Base-by-base conservation (phyloP, 1,140 invertebrate genomes). In the Leptinotarsa defecta region DNA sequence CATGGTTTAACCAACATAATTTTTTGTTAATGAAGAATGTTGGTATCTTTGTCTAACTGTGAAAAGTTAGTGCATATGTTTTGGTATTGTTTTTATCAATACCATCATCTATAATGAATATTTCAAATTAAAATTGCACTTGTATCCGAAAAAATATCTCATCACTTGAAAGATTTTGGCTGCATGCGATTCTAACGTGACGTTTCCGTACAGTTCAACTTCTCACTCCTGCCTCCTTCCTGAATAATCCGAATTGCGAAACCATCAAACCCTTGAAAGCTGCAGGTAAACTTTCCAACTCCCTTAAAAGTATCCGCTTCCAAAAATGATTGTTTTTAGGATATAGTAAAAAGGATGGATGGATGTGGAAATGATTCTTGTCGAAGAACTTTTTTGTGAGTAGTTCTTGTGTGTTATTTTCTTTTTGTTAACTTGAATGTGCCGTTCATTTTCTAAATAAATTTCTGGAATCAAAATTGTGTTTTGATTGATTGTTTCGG, bases 141-240 rank as follows among this genome's bases (percentile, higher is more conserved):
- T 43, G 3, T 43, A 43, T 43, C 8, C 8, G 27, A 43, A 43
- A 43, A 43, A 11, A 43, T 43, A 43, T 43, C 34, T 43, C 34
- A 11, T 43, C 34, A 43, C 34, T 43, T 43, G 34, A 43, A 43
- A 43, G 34, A 43, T 43, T 43, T 43, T 43, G 34, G 34, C 34
- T 43, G 34, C 34, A 43, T 43, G 34, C 34, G 8, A 43, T 43
- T 64, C 43, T 71, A 71, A 71, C 68, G 24, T 15, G 19, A 24
- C 34, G n/a, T 71, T 68, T 68, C n/a, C 48, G 65, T 79, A 61
- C 74, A 82, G 81, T 82, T 73, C 74, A 79, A n/a, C 71, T 81
- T 22, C 74, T 82, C 6, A 72, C 71, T 13, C 81, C 81, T 22
- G 77, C 78, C 20, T 82, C 81, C 76, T 82, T 82, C 71, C 24